These are phyloP conservation scores for Drosophila sp. DNA, from an alignment of 1,140 invertebrate species.

Conservation along the genomic window DNA sequence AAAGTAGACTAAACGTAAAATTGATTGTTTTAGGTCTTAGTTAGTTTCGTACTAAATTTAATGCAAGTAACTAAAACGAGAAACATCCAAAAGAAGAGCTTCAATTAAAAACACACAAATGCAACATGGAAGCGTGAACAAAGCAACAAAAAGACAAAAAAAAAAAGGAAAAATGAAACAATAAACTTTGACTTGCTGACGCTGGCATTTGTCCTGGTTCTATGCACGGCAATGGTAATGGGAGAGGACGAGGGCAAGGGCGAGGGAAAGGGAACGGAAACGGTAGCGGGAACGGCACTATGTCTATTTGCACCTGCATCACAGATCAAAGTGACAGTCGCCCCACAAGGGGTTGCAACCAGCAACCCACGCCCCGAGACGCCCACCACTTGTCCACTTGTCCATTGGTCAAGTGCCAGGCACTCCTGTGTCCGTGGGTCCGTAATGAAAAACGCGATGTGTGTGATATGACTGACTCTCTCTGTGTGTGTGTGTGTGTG, in stretches of 20 bases:
- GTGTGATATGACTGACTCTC: slow-evolving; percentile 12
- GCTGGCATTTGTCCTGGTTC: slow-evolving; percentile 47
- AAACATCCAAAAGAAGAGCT: background rate
- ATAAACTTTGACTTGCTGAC: slow-evolving; percentile 65
- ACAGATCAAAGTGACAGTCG: slow-evolving; percentile 65
- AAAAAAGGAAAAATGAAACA: slow-evolving; percentile 36
- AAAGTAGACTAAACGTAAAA: too few species aligned
- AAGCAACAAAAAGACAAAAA: slow-evolving; percentile 30
- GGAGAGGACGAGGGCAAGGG: too few species aligned
- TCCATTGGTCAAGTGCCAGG: slow-evolving; percentile 50
- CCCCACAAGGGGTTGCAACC: background rate
- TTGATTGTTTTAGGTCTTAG: too few species aligned
- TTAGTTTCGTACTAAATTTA: background rate
- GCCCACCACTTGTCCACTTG: background rate
- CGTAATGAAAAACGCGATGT: slow-evolving; percentile 71
- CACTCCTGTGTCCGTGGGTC: slow-evolving; percentile 60
- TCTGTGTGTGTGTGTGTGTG: background rate
- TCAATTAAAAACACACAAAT: slow-evolving; percentile 17
- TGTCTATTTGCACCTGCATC: slow-evolving; percentile 57
- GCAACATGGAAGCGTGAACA: slow-evolving; percentile 8
- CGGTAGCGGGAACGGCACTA: slow-evolving; percentile 13
- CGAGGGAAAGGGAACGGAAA: too few species aligned
- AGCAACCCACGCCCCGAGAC: background rate
- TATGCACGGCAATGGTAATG: slow-evolving; percentile 1
- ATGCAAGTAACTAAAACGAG: background rate